Conservation (phyloP, 2,888 invertebrate genomes). For the Strigamia transsilvanica region DNA sequence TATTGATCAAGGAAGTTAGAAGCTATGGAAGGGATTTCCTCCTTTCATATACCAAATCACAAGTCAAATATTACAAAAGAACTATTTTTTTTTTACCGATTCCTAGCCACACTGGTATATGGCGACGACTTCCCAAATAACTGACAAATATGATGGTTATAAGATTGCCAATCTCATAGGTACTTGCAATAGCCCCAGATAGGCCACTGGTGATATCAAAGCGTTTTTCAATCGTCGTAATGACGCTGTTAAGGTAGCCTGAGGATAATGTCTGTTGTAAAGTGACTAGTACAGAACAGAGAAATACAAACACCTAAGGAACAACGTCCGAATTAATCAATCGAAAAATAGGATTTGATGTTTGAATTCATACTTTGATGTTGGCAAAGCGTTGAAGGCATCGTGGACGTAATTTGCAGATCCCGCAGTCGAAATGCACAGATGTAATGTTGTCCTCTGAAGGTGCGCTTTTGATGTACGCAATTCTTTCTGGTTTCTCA, state of each 20-base stretch:
- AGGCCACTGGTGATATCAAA: conserved; percentile 90
- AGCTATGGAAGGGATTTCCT: not conserved
- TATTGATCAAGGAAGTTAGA: not conserved
- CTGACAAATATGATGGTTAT: conserved; percentile 95
- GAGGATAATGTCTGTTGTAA: conserved; percentile 89
- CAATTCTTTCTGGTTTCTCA: conserved; percentile 22
- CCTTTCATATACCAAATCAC: not conserved
- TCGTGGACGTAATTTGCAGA: conserved; percentile 83
- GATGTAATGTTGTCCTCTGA: not conserved
- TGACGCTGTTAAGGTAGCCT: conserved; percentile 92
- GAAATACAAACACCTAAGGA: conserved; percentile 83
- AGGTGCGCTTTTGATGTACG: not conserved
- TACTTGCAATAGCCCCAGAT: conserved; percentile 90
- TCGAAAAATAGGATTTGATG: not conserved
- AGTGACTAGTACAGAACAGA: conserved; percentile 87
- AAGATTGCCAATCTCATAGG: conserved; percentile 94
- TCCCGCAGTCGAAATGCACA: conserved; percentile 85
- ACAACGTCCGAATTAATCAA: conserved; percentile 4
- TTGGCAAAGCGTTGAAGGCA: conserved; percentile 87
- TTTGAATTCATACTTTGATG: conserved; percentile 74
- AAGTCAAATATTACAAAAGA: not conserved
- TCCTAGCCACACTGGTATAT: conserved; percentile 95
- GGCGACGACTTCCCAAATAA: conserved; percentile 89
- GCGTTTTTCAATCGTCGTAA: conserved; percentile 95
- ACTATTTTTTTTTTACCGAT: conserved; percentile 71